Evolutionary conservation across 2,113 vertebrate species (phyloP), one percentile per base, ranked within the genome.

Genomic region (Tetraodon nigroviridis): DNA sequence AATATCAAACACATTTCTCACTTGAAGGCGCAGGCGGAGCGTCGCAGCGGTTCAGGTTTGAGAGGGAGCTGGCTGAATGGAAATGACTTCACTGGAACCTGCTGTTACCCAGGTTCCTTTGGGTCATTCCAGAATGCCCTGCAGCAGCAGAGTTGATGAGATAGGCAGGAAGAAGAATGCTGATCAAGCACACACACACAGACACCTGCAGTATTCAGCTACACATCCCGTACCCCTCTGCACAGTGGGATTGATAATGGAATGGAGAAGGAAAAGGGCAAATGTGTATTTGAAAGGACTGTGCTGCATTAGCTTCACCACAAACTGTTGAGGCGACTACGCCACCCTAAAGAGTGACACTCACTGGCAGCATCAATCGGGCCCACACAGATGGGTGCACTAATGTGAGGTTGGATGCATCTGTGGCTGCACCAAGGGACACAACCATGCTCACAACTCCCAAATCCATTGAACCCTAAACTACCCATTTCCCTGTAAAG

Each of bases 61-160:
- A 3, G 18, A 48, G 17, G 17, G n/a, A 76, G 64, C 52, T 59
- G 47, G 69, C 64, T 73, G 71, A 84, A 79, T 84, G 64, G 65
- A 84, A 84, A 84, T 76, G 75, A 78, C 79, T 76, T 81, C 64
- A 32, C 56, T 51, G 67, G 63, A 73, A 51, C 73, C 75, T 75
- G 81, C 78, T 84, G 77, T 76, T 84, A 76, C 64, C 51, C 69
- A 53, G 73, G 67, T 67, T 78, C 79, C 79, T 84, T 3, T 70
- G 83, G 83, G 85, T 77, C 51, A 18, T 64, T 74, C 75, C 64
- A 61, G 69, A 66, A 58, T 63, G 71, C 66, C 81, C 80, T 62
- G 81, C 71, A 22, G 81, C 83, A 64, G 73, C 75, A 67, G 44
- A 75, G 71, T 83, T 85, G 85, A 85, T 85, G 78, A 78, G 73